Base-by-base conservation (phyloP, 2,797 vertebrate genomes). In the Bradypus variegatus region DNA sequence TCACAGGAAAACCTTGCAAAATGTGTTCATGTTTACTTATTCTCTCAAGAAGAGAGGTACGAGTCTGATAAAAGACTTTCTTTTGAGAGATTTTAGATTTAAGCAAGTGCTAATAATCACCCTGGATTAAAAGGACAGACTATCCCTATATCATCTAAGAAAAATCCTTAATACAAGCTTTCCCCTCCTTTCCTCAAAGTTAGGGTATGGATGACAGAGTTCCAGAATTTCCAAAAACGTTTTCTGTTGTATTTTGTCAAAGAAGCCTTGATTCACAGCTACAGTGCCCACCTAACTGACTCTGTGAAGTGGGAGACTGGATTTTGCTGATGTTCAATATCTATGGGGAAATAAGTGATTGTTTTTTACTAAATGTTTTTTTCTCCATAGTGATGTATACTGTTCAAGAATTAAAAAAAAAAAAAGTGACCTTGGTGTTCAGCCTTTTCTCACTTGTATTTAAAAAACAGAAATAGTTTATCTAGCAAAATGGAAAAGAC, bases 391-490 rank as follows among this genome's bases (percentile, higher is more conserved):
- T 79, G n/a, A 15, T 82, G 11, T 88, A 70, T 33, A 5, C 69
- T 60, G 21, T 86, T 82, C 31, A 88, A 76, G 50, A 38, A 14
- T 58, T 27, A 65, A 70, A 88, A 31, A n/a, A 82, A 62, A 31
- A 64, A 29, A 18, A 18, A 23, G 38, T 38, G 45, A 85, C 81
- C 15, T 90, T 73, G 33, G 38, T 89, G 15, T 72, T 93, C 88
- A 83, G 23, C 69, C 82, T 92, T 94, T 41, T 86, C 11, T 89
- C 58, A 75, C 27, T 84, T 92, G 29, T 85, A 16, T 91, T 94
- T 90, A 65, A 89, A 82, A 62, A 88, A 86, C 21, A 79, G 29
- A 9, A 84, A 76, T 60, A 29, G 1, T 91, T 94, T 87, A 86
- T 62, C 36, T 23, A 72, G 33, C 27, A 90, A 29, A 67, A 48